These are phyloP conservation scores for Narcine bancroftii DNA, from an alignment of 2,113 vertebrate species.

Conservation along the genomic window DNA sequence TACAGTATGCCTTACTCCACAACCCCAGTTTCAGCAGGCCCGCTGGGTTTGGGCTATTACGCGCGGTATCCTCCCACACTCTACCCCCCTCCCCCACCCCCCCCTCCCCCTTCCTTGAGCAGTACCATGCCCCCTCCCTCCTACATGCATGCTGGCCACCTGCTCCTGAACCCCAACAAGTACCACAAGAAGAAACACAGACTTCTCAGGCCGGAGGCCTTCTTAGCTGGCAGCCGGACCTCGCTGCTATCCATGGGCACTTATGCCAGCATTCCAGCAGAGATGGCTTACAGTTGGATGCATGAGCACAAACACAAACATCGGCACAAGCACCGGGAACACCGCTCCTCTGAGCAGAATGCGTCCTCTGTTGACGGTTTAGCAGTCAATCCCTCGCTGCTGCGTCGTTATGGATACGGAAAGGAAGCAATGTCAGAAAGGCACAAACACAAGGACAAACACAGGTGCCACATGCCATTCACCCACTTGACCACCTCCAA, in stretches of 20 bases:
- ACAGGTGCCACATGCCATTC: conserved; percentile 64
- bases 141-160: conserved; percentile 68
- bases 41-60: conserved; percentile 85
- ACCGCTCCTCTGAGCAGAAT: conserved; percentile 59
- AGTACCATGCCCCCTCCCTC: conserved; percentile 64
- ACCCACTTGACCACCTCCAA: conserved; percentile 60
- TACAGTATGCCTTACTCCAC: conserved; percentile 92
- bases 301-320: conserved; percentile 92
- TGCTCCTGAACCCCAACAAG: conserved; percentile 86
- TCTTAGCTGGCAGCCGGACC: conserved; percentile 64
- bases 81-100: conserved; percentile 76
- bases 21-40: conserved; percentile 64
- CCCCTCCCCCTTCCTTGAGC: conserved; percentile 73
- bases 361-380: conserved; percentile 58
- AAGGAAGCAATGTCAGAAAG: conserved; percentile 71
- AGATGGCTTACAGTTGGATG: conserved; percentile 80
- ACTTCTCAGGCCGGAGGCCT: conserved; percentile 74
- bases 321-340: conserved; percentile 87
- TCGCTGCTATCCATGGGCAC: conserved; percentile 75
- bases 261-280: conserved; percentile 66
- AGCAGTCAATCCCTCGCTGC: conserved; percentile 55
- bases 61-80: conserved; percentile 77
- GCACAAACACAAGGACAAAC: conserved; percentile 70
- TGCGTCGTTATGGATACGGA: conserved; percentile 83
- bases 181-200: conserved; percentile 90